Evolutionary conservation across 2,113 vertebrate species (phyloP), one percentile per base, ranked within the genome.

Genomic region (Tonatia bakeri): DNA sequence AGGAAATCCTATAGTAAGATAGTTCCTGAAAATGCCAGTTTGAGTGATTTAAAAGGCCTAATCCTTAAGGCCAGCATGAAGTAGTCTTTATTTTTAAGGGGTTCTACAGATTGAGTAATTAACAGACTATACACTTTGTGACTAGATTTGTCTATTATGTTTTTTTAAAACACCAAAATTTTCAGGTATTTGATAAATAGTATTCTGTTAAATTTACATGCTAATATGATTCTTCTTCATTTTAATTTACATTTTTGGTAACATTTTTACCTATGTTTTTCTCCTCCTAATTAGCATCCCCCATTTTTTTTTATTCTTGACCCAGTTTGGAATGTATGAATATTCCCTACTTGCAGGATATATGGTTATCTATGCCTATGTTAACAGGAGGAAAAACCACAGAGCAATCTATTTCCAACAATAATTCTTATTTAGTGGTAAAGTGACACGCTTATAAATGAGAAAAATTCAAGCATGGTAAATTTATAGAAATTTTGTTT

Each of bases 401-500:
- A 87, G 33, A 69, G 11, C 26, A 40, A 72, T 95, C 82, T 87
- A 8, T 79, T 92, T 73, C 87, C 70, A 93, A 61, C 3, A 67
- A 64, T 94, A 94, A 88, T 73, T 96, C 70, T 96, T 95, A 87
- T 90, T 94, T 96, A 90, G 54, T 94, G 43, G 28, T 77, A 96
- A 96, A 81, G 33, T 88, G 81, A 88, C 81, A 94, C 61, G 77
- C 19, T 95, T 96, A 94, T 75, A 75, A 96, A 90, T 86, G 79
- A 88, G 47, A 94, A 94, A 92, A 92, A 67, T 88, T 87, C 59
- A 94, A 90, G 26, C 73, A 76, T 36, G 3, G 19, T 65, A 88
- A 94, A 47, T 95, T 97, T 67, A 79, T 45, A 85, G 61, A 93
- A 96, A 88, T 75, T 94, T 95, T 80, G 14, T 22, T 91, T 94